Base-by-base conservation (phyloP, 2,888 invertebrate species). In the Philonicus albiceps region DNA sequence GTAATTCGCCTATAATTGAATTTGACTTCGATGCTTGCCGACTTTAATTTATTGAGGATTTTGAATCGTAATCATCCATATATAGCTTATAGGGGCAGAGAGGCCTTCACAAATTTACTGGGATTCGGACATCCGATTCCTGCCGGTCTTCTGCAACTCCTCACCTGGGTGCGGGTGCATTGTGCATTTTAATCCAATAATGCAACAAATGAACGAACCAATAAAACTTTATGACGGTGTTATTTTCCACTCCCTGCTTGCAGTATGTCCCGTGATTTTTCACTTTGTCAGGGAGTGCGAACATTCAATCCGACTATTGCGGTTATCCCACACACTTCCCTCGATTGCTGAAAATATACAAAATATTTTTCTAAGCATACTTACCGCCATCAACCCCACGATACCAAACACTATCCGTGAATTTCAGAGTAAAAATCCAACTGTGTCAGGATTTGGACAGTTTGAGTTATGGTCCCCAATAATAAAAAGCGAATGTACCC, bases 131-230 rank as follows among this genome's bases (percentile, higher is more conserved):
- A 37, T 74, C 74, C 37, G 37, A 37, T 19, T 34, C 74, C 34
- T 27, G 13, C 19, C 6, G 7, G 31, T 34, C 30, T 34, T 74
- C 19, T 34, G 3, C 37, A 7, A 16, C 1, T 34, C 34, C 13
- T 74, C 31, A 34, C 64, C 74, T 74, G 30, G 80, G 22, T 64
- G 22, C 80, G 80, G 49, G 80, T 80, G 55, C 55, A 64, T 64
- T 64, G 81, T 81, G 81, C 64, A 34, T 81, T 80, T 49, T 81
- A 81, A 81, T 81, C 81, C 81, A 81, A 81, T 81, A 81, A 81
- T 34, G 81, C 81, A 81, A 81, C 81, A 81, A 81, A 81, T 81
- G 81, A 22, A 81, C 81, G 81, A 27, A 55, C 81, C 55, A 81
- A 81, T 81, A 55, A 81, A 81, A 37, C 37, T 81, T 27, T 81